Base-by-base conservation (phyloP, 1,140 invertebrate genomes). In the Phortica variegata region DNA sequence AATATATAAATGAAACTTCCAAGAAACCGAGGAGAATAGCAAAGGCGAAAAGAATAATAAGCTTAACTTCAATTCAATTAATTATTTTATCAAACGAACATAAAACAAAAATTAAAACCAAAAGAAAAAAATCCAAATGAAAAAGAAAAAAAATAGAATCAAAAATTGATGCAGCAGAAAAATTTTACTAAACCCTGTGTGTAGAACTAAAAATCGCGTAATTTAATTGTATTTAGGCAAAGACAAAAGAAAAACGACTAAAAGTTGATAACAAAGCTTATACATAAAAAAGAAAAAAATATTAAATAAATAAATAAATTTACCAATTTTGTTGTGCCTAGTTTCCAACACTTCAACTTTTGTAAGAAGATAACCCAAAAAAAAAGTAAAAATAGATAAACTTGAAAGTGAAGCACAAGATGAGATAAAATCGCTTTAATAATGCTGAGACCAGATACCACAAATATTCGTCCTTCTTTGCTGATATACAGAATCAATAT, bases 121-220 rank as follows among this genome's bases (percentile, higher is more conserved):
- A 45, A 40, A n/a, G 19, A 48, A 44, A 47, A 48, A 43, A 34
- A 46, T 47, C 49, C 41, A 56, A 53, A 41, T 53, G 46, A 61
- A 43, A 31, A 50, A 13, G n/a, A n/a, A 26, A 33, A 40, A 36
- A 23, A 46, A 46, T 45, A 43, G 33, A 39, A 40, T 43, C 31
- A 33, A 42, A 49, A 8, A n/a, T 36, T 26, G 26, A 49, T 43
- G 12, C 36, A 47, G 7, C 39, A 19, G 26, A 21, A 43, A 32
- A 33, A 23, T 31, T 49, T 51, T 46, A 46, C 43, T 38, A 51
- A 47, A 51, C 49, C 23, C 43, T 41, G 18, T 38, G 32, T 52
- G 41, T 21, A 36, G 49, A 46, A 47, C 49, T 45, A 20, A 51
- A 42, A 19, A 31, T 5, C 31, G 16, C 46, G 43, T 54, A 34